A percentile compares a stretch with the other conserved stretches of the same genome.
phyloP scores from a whole-genome alignment of 2,888 invertebrate species.

The Xestia xanthographa region DNA sequence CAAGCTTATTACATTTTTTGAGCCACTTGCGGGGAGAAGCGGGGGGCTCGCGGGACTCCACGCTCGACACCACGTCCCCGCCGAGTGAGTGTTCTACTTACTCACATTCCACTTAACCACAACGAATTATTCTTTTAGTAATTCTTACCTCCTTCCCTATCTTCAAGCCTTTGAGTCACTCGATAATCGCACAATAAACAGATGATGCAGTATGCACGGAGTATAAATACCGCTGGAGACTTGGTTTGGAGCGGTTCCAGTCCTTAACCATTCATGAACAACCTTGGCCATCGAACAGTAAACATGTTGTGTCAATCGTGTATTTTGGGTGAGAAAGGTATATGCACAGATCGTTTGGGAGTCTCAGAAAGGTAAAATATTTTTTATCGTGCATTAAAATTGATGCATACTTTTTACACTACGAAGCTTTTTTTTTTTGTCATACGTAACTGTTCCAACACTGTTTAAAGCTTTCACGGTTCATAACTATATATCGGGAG shows the following conservation, averaged over 20 bases:
- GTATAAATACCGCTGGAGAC: constrained; percentile 60
- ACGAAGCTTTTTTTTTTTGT: too few relatives aligned
- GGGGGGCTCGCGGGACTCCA: constrained; percentile 82
- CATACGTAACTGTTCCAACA: too few relatives aligned
- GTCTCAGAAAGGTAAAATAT: not conserved
- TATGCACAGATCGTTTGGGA: not conserved
- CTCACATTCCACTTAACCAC: not conserved
- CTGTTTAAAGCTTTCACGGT: too few relatives aligned
- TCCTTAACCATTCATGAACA: constrained; percentile 63
- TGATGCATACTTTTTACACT: too few relatives aligned
- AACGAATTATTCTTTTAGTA: too few relatives aligned
- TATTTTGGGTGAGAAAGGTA: constrained; percentile 2
- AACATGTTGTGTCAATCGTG: constrained; percentile 15
- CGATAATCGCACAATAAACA: constrained; percentile 35
- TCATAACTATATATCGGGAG: too few relatives aligned
- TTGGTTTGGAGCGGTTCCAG: constrained; percentile 63
- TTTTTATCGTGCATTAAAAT: not conserved
- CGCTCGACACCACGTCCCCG: constrained; percentile 83
- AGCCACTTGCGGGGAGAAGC: constrained; percentile 85
- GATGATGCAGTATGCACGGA: constrained; percentile 33
- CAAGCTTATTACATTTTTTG: constrained; percentile 58
- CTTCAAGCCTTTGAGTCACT: constrained; percentile 1
- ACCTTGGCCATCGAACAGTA: constrained; percentile 58
- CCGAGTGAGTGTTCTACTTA: constrained; percentile 72
- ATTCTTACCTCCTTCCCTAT: not conserved